Base-by-base conservation (phyloP, 2,888 invertebrate genomes). In the Drosophila macrospina region DNA sequence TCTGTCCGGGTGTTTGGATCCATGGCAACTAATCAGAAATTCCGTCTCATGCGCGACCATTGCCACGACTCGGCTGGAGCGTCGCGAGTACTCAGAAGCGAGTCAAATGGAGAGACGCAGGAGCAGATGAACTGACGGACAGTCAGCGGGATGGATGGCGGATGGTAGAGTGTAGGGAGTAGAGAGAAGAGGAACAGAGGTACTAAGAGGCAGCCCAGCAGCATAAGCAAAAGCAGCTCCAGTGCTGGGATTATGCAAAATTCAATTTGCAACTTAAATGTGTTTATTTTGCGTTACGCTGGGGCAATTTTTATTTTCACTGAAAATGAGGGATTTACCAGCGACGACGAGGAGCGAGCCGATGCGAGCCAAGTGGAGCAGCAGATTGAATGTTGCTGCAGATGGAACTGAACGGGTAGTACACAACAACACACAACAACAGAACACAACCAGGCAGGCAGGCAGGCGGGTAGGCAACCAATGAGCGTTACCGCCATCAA, bases 251-350 rank as follows among this genome's bases (percentile, higher is more conserved):
- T 89, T 90, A 89, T 90, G 86, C 80, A 83, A 86, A 90, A 90
- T 90, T 90, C 90, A 90, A 90, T 90, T 90, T 90, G 89, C 90
- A 90, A 89, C 85, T 90, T 90, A 85, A 90, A 90, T 90, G 89
- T 90, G 89, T 90, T 90, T 90, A 90, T 90, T 90, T 89, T 88
- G 88, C 86, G 86, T 89, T 90, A 82, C 87, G 88, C 85, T 86
- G 81, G 83, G 88, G 83, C 84, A 83, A 85, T 83, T 82, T 87
- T 80, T 88, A 86, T 86, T 84, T 88, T 84, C 79, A 79, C 81
- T 86, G 81, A 84, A 86, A 88, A 82, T 86, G 85, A 86, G 85
- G 86, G 86, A 88, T 86, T 88, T 88, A 83, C 69, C 62, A 54
- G 45, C 37, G 26, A 56, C 24, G n/a, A 50, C 37, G 26, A 56